Conservation (phyloP, 2,797 vertebrate genomes). For the Sardinella longiceps region DNA sequence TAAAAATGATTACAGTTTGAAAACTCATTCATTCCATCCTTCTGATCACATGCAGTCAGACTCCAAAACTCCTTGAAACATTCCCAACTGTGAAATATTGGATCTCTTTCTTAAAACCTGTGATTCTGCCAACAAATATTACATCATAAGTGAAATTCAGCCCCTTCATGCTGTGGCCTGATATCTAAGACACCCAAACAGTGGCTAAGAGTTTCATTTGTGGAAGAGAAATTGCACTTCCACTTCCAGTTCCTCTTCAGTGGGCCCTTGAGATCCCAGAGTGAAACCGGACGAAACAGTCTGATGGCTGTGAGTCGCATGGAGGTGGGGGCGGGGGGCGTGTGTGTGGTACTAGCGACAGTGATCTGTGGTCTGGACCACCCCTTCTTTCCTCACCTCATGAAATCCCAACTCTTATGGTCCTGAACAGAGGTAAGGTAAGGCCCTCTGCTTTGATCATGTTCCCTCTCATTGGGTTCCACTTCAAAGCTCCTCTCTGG, state of each 20-base stretch:
- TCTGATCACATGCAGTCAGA: not conserved
- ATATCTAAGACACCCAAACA: not conserved
- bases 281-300: not conserved
- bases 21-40: not conserved
- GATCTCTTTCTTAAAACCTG: not conserved
- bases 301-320: not conserved
- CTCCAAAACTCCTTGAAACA: not conserved
- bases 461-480: not conserved
- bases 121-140: not conserved
- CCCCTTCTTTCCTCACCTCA: not conserved
- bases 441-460: not conserved
- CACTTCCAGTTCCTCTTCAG: not conserved
- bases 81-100: not conserved
- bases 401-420: not conserved
- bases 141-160: not conserved
- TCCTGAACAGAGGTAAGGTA: constrained; percentile 4
- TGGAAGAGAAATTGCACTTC: not conserved
- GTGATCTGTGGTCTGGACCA: not conserved
- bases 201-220: not conserved
- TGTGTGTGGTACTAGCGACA: no score
- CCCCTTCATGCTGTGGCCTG: not conserved
- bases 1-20: no score
- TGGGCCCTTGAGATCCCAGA: not conserved
- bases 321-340: not conserved
- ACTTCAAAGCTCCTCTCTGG: not conserved